A percentile compares a stretch with the other conserved stretches of the same genome.
phyloP scores from a whole-genome alignment of 2,888 invertebrate species.

The Sarcophaga variegata region DNA sequence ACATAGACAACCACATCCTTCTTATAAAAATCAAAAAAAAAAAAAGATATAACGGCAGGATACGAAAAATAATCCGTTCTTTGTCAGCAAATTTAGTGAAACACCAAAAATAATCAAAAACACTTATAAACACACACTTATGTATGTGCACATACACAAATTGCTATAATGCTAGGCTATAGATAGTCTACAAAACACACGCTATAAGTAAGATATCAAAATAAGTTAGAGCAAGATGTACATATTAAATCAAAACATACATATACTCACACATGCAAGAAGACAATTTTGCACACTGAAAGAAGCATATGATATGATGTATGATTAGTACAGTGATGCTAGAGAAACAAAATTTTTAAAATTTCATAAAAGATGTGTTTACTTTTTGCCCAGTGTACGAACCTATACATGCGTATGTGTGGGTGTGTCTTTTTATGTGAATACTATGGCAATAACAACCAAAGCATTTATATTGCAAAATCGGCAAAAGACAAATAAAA shows the following conservation, averaged over 20 bases:
- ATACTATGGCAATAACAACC: constrained; percentile 67
- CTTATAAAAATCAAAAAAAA: constrained; percentile 65
- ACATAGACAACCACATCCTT: constrained; percentile 71
- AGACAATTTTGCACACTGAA: neutral
- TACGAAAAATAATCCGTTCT: constrained; percentile 79
- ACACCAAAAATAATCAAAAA: constrained; percentile 68
- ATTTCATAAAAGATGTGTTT: too few relatives aligned
- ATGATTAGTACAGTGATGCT: too few relatives aligned
- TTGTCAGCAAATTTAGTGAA: constrained; percentile 80
- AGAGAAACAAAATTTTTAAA: too few relatives aligned
- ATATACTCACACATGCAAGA: constrained; percentile 1
- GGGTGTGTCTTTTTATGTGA: too few relatives aligned
- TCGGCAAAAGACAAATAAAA: constrained; percentile 81
- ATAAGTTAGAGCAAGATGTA: constrained; percentile 6
- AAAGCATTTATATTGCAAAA: constrained; percentile 78
- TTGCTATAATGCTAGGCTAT: neutral
- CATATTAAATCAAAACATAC: constrained; percentile 47
- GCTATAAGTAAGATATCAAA: constrained; percentile 70
- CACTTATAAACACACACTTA: constrained; percentile 36
- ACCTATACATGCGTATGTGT: too few relatives aligned
- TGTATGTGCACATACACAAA: neutral
- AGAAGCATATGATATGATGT: neutral
- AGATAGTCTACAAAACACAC: neutral
- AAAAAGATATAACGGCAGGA: constrained; percentile 71
- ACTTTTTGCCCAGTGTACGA: constrained; percentile 54